Evolutionary conservation across 2,113 vertebrate genomes (phyloP).

Genomic region (Numenius arquata): DNA sequence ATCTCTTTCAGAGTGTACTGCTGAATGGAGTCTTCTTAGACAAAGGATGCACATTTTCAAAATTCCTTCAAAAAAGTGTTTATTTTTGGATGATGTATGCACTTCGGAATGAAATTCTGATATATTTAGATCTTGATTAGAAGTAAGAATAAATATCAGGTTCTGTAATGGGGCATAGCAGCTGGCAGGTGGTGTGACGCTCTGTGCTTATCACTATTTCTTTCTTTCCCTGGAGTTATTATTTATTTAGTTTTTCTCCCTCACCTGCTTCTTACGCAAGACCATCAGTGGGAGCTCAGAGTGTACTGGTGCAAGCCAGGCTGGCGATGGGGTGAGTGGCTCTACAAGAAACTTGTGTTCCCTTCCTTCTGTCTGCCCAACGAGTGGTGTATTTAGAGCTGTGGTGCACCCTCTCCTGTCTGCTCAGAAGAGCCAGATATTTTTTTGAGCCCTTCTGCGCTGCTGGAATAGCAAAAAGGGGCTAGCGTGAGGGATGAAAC

Average conservation of each 20-base stretch:
- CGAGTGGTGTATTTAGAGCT: no score
- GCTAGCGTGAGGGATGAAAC: not conserved
- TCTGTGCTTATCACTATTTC: slow-evolving; percentile 60
- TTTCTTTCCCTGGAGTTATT: slow-evolving; percentile 63
- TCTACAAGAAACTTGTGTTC: not conserved
- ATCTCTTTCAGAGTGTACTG: slow-evolving; percentile 26
- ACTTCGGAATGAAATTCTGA: slow-evolving; percentile 31
- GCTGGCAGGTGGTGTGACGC: slow-evolving; percentile 32
- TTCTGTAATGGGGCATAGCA: slow-evolving; percentile 40
- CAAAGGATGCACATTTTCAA: slow-evolving; percentile 36
- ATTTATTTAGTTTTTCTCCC: slow-evolving; percentile 68
- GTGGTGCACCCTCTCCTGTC: not conserved
- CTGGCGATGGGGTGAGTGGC: not conserved
- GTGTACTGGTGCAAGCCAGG: not conserved
- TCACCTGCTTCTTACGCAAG: not conserved
- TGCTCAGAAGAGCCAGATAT: not conserved
- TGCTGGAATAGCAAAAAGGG: not conserved
- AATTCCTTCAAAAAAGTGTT: slow-evolving; percentile 37
- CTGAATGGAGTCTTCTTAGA: slow-evolving; percentile 20
- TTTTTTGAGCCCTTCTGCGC: not conserved
- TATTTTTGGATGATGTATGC: slow-evolving; percentile 6
- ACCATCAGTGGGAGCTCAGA: not conserved
- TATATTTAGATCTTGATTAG: slow-evolving; percentile 65
- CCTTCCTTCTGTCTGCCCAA: not conserved
- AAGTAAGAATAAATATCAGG: slow-evolving; percentile 60